A percentile compares a stretch with the other conserved stretches of the same genome.
Evolutionary conservation across 2,888 invertebrate genomes (phyloP).

Genomic region (Drosophila robusta): DNA sequence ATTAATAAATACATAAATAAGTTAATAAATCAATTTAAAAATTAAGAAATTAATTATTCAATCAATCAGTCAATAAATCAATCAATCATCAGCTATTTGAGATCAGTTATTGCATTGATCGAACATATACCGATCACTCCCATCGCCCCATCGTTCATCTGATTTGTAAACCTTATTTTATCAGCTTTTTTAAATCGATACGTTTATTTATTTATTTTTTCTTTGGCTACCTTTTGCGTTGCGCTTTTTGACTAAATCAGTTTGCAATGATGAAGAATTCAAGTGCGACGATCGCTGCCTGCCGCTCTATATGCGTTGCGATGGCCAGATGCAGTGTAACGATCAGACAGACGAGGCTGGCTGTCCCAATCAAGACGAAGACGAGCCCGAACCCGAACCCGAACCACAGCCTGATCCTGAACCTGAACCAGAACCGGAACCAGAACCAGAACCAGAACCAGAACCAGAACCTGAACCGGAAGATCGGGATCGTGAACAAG

Average conservation of each 20-base stretch:
- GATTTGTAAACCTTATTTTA: constrained; percentile 17
- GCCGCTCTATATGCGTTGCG: constrained; percentile 86
- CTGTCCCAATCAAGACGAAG: constrained; percentile 84
- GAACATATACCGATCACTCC: neutral
- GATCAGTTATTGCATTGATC: constrained; percentile 6
- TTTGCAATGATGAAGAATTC: constrained; percentile 86
- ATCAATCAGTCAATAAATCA: neutral
- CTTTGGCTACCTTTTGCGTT: constrained; percentile 38
- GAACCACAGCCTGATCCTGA: constrained; percentile 13
- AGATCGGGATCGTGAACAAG: neutral
- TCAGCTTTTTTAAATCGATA: constrained; percentile 22
- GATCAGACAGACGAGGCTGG: constrained; percentile 89
- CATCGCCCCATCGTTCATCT: neutral
- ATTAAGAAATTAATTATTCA: neutral
- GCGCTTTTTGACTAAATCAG: constrained; percentile 47
- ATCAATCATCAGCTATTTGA: constrained; percentile 5
- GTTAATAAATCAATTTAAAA: too few species aligned
- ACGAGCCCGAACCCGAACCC: constrained; percentile 84
- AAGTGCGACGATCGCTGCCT: constrained; percentile 88
- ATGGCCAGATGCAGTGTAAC: constrained; percentile 87
- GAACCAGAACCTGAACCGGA: neutral
- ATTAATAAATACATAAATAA: neutral
- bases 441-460: constrained; percentile 35
- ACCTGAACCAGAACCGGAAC: too few species aligned
- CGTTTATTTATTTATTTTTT: constrained; percentile 26